Base-by-base conservation (phyloP, 2,888 invertebrate genomes). In the Aplocera efformata region DNA sequence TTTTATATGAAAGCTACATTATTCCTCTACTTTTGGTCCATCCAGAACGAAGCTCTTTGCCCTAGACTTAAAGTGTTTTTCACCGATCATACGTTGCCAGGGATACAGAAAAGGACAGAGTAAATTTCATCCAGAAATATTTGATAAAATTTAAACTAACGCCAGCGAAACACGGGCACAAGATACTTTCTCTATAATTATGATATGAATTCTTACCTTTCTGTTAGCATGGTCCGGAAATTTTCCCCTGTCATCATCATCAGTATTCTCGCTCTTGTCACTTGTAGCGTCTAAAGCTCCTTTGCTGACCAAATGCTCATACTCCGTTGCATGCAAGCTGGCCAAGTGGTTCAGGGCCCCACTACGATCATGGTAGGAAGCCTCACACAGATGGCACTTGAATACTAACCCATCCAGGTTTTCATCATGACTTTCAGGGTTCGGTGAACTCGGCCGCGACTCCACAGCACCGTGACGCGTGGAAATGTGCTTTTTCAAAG, bases 311-410 rank as follows among this genome's bases (percentile, higher is more conserved):
- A 97, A 82, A 50, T 94, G 89, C 23, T 94, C 92, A 69, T 95
- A 98, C 55, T 96, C 96, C 3, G 92, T 86, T 0, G 91, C 79
- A 64, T 98, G 98, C 26, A 89, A 86, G 10, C 91, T 88, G 51
- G 93, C 93, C 56, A 97, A 93, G 66, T 98, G 98, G 20, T 93
- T 93, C 45, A 97, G 80, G 10, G 96, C 95, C 9, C 94, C 94
- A 44, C 92, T 90, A 1, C 97, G 89, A 27, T 94, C 94, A 0
- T 91, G 90, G 64, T 94, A 98, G 0, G 96, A 95, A 6, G 92
- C 93, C 61, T 97, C 97, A 72, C 98, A 98, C 0, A 98, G 88
- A 79, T 98, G 97, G 67, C 98, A 98, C 77, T 97, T 97, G 84
- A 94, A 97, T 4, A 95, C 95, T 36, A 95, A 77, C 53, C 94